phyloP scores from a whole-genome alignment of 2,797 vertebrate genomes.

The Cebuella pygmaea region DNA sequence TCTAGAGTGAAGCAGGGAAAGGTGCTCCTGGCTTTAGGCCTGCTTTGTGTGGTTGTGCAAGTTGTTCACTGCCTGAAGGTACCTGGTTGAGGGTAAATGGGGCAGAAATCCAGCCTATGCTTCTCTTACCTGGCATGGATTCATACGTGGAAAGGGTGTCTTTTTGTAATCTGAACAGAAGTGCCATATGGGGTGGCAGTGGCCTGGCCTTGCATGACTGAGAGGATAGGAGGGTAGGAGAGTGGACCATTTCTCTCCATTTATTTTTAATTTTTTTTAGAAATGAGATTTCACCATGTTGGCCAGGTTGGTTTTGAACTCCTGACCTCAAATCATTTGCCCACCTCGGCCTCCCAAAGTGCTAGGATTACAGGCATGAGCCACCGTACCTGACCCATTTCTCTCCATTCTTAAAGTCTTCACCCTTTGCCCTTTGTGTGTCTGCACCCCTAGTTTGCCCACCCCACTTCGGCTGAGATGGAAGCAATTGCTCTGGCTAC shows the following conservation, averaged over 20 bases:
- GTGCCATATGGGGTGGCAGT: not conserved
- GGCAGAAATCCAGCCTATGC: not conserved
- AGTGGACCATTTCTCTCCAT: not conserved
- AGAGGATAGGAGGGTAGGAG: not conserved
- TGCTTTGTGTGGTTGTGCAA: not conserved
- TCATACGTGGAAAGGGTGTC: not conserved
- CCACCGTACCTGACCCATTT: not conserved
- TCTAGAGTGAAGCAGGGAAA: not conserved
- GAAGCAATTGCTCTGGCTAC: slow-evolving; percentile 82
- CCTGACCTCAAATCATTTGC: too few species aligned
- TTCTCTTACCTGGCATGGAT: not conserved
- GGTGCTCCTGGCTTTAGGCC: not conserved
- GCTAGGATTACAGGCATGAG: too few species aligned
- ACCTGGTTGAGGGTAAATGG: not conserved
- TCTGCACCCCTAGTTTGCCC: slow-evolving; percentile 69
- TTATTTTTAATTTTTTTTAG: too few species aligned
- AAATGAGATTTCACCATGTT: too few species aligned
- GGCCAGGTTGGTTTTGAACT: too few species aligned
- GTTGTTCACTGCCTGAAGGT: not conserved
- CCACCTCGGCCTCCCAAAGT: too few species aligned
- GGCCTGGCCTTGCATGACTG: not conserved
- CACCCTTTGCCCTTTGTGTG: not conserved
- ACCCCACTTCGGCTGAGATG: slow-evolving; percentile 66
- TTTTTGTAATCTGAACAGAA: not conserved
- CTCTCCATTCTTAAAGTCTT: not conserved